Evolutionary conservation across 2,797 vertebrate species (phyloP), one percentile per base, ranked within the genome.

Genomic region (Antennarius maculatus): DNA sequence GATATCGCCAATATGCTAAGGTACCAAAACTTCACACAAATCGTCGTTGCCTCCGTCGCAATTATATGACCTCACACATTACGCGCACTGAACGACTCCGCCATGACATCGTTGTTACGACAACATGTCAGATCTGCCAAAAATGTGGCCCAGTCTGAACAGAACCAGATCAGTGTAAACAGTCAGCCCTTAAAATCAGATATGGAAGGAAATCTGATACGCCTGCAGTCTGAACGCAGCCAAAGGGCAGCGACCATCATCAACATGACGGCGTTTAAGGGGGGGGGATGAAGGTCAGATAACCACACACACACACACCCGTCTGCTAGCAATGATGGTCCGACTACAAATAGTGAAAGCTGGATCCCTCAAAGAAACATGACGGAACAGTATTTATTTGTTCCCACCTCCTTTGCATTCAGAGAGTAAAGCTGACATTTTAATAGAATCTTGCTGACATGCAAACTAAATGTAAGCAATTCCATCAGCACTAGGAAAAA

Each of bases 401-500:
- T n/a, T 41, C 50, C 43, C 0, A 50, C 51, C 61, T 84, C 63
- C 69, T 86, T 79, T 88, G 76, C 83, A 85, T 80, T 61, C 76
- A 18, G 74, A 74, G 41, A 71, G 80, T 71, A 78, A 76, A 59
- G 78, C 76, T 84, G 81, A 77, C 80, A 81, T 84, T 86, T 84
- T 75, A 74, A 82, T 76, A 47, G 61, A 83, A 85, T 83, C 78
- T 74, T 63, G 79, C 79, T 83, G 80, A 82, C 86, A 77, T 76
- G 81, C 66, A 82, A 86, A 79, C 68, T 39, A 74, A 74, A 69
- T 27, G 72, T 42, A 77, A 66, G 76, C 82, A 76, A 67, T 79
- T 74, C 75, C 61, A 66, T 51, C 74, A 51, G 68, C 29, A 51
- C 39, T 17, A 61, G 46, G 34, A 29, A 49, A 47, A 51, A 71